These are phyloP conservation scores for Neotoxoptera formosana DNA, from an alignment of 1,140 invertebrate species.

Conservation along the genomic window DNA sequence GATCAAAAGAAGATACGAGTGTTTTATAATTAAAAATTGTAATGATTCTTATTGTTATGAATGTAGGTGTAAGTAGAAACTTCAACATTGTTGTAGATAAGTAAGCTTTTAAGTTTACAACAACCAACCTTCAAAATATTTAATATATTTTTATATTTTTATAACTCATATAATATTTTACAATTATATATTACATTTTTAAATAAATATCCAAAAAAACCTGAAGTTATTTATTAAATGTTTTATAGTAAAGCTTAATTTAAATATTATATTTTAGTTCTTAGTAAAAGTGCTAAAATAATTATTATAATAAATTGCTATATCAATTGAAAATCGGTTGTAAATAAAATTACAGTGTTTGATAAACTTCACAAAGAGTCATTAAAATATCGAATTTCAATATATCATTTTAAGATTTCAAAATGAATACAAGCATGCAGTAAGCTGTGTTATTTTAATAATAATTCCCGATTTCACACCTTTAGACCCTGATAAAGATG, in stretches of 20 bases:
- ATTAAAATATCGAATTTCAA: neutral
- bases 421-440: neutral
- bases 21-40: neutral
- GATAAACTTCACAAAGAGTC: neutral
- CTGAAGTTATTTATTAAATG: neutral
- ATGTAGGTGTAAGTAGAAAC: neutral
- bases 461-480: neutral
- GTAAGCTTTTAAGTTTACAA: neutral
- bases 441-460: neutral
- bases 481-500: neutral
- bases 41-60: neutral
- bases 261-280: neutral
- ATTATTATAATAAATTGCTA: neutral
- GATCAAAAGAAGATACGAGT: conserved; percentile 12
- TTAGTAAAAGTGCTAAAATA: neutral
- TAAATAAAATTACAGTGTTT: neutral
- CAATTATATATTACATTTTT: neutral
- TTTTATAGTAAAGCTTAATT: neutral
- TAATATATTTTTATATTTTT: neutral
- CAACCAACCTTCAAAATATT: neutral
- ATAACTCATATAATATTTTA: neutral
- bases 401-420: neutral
- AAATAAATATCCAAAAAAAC: neutral
- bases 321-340: neutral
- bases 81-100: neutral